phyloP scores from a whole-genome alignment of 1,140 invertebrate species.

The Trypoxylus dichotomus region DNA sequence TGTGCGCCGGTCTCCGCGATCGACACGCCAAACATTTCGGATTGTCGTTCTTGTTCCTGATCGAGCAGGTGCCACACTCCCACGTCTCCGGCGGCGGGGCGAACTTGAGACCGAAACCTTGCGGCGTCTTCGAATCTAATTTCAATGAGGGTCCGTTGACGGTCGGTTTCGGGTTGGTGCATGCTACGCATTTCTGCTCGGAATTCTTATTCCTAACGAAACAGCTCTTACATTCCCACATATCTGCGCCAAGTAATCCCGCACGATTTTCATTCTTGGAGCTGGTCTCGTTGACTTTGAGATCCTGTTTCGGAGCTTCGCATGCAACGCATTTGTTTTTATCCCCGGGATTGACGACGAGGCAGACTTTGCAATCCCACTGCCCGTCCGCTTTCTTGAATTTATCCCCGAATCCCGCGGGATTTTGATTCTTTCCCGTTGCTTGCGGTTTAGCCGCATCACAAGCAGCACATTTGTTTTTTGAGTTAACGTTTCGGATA shows the following conservation, averaged over 20 bases:
- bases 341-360: conserved; percentile 59
- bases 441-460: conserved; percentile 55
- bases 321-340: conserved; percentile 59
- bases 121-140: conserved; percentile 32
- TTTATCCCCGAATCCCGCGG: conserved; percentile 43
- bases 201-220: conserved; percentile 61
- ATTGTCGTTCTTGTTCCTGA: conserved; percentile 62
- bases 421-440: neutral
- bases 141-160: conserved; percentile 37
- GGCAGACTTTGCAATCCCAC: conserved; percentile 62
- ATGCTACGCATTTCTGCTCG: conserved; percentile 61
- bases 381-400: conserved; percentile 44
- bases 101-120: conserved; percentile 47
- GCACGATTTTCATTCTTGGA: conserved; percentile 53
- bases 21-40: conserved; percentile 68
- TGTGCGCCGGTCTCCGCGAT: conserved; percentile 55
- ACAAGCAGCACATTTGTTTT: conserved; percentile 66
- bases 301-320: conserved; percentile 49
- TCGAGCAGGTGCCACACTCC: conserved; percentile 68
- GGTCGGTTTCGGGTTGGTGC: conserved; percentile 56
- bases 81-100: conserved; percentile 55
- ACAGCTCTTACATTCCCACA: conserved; percentile 67
- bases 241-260: conserved; percentile 40
- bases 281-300: conserved; percentile 17
- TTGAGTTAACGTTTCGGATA: conserved; percentile 63